These are phyloP conservation scores for Thomomys bottae DNA, from an alignment of 2,113 vertebrate genomes.

Conservation along the genomic window DNA sequence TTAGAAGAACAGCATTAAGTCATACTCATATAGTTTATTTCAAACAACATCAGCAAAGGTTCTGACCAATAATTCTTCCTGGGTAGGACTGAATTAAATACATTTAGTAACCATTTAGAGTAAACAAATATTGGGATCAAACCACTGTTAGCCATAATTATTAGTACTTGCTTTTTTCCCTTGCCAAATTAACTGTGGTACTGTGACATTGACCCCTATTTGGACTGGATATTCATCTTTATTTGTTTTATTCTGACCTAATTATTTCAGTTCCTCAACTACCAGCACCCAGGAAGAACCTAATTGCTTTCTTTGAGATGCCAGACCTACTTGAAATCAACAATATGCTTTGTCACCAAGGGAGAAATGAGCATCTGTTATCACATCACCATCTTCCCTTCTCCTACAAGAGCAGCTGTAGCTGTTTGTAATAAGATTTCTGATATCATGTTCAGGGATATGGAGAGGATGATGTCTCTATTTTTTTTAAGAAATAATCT, in stretches of 20 bases:
- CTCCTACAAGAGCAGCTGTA: constrained; percentile 29
- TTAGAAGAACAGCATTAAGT: not conserved
- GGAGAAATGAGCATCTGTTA: constrained; percentile 59
- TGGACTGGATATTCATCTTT: constrained; percentile 44
- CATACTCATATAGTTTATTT: not conserved
- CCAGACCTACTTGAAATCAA: constrained; percentile 57
- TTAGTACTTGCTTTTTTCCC: not conserved
- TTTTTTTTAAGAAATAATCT: not conserved
- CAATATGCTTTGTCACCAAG: constrained; percentile 59
- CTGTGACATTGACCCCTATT: constrained; percentile 21
- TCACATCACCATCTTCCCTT: not conserved
- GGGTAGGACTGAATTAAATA: not conserved
- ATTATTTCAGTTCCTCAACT: constrained; percentile 60
- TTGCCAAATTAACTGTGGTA: constrained; percentile 50
- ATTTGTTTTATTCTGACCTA: constrained; percentile 65
- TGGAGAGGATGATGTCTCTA: not conserved
- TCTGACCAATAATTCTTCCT: not conserved
- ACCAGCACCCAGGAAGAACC: constrained; percentile 50
- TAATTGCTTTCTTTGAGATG: constrained; percentile 64
- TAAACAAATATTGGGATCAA: not conserved
- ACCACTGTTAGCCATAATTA: not conserved
- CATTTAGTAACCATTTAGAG: not conserved
- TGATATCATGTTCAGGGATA: constrained; percentile 25
- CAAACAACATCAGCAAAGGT: not conserved
- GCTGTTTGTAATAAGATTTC: constrained; percentile 54